Conservation (phyloP, 1,140 invertebrate genomes). For the Atta cephalotes region DNA sequence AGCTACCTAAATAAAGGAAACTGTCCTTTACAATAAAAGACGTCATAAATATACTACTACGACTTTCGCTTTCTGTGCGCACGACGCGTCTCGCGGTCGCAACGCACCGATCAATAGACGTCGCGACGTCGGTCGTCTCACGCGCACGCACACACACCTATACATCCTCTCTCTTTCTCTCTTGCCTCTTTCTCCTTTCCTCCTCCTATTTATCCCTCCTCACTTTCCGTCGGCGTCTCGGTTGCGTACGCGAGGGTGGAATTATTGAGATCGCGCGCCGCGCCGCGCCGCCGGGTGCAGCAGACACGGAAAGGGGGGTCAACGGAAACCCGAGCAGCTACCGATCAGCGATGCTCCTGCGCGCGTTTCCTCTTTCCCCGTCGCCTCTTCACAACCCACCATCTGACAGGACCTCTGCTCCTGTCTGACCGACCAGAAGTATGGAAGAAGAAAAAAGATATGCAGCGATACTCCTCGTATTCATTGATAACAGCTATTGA, state of each 20-base stretch:
- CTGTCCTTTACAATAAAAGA: no score
- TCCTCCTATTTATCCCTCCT: constrained; percentile 50
- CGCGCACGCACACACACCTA: background rate
- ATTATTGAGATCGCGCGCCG: constrained; percentile 72
- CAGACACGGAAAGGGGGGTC: constrained; percentile 31
- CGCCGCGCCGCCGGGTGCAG: constrained; percentile 35
- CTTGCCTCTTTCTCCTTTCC: background rate
- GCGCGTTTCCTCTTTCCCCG: constrained; percentile 22
- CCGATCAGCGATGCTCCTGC: constrained; percentile 67
- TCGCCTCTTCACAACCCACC: background rate
- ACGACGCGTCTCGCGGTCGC: constrained; percentile 78
- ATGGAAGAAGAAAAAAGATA: constrained; percentile 11
- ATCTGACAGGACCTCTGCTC: constrained; percentile 1
- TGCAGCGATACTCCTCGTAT: background rate
- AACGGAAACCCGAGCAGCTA: constrained; percentile 64
- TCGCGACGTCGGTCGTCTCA: constrained; percentile 67
- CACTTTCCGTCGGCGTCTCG: constrained; percentile 14
- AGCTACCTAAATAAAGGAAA: no score
- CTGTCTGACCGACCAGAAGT: background rate
- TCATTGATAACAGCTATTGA: background rate
- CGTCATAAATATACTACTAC: background rate
- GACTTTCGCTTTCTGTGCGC: constrained; percentile 83
- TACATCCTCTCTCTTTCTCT: background rate
- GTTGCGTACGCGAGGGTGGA: constrained; percentile 73
- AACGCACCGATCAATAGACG: constrained; percentile 83